Evolutionary conservation across 2,797 vertebrate genomes (phyloP), one percentile per base, ranked within the genome.

Genomic region (Malacoraja senta): DNA sequence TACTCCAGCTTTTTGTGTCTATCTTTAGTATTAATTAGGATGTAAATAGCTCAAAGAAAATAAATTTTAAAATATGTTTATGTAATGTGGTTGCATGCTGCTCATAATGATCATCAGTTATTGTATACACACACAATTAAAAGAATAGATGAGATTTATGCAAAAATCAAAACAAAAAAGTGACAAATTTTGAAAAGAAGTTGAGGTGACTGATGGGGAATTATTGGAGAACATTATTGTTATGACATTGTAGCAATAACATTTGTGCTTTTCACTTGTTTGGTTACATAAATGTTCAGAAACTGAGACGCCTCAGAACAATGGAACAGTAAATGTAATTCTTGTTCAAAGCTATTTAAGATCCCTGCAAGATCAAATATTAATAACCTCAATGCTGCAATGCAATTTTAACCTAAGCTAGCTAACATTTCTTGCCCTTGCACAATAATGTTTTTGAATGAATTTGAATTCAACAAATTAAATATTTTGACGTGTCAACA

Each of bases 341-440:
- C 63, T 21, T 90, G 63, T 71, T 35, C 86, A 90, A 71, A 91
- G 35, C 32, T n/a, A 71, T 90, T 90, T 35, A 68, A 90, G 61
- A 32, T 88, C 6, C 29, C 26, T 65, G 58, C 84, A 88, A 65
- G 17, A 19, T 71, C 35, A 90, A 35, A 90, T 71, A 68, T 88
- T 32, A 88, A 32, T 63, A 35, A 88, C 29, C 32, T n/a, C 44
- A 58, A 84, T 84, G 53, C 58, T 84, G 44, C 44, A 84, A 84
- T 29, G 44, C 81, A 84, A 61, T 84, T 61, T 84, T 29, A 61
- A n/a, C 53, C 44, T 26, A 61, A 61, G 53, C 53, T 29, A 21
- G 65, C 17, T 17, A 32, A 65, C 61, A 32, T 72, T 91, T 32
- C 63, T 35, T 68, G 29, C 19, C 6, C n/a, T 35, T 91, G n/a